Conservation (phyloP, 2,888 invertebrate species). For the Nasonovia ribisnigri region DNA sequence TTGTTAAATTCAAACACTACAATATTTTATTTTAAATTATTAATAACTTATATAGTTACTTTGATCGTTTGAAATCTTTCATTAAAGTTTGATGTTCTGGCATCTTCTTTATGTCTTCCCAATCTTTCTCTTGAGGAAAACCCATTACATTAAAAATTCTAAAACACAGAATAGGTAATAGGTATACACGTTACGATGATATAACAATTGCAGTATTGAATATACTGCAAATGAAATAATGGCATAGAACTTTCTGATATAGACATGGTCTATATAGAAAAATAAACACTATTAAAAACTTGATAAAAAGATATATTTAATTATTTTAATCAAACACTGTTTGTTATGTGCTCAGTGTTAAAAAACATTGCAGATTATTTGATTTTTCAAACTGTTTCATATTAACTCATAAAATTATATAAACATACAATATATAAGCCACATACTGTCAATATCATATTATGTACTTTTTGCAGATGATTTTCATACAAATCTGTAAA, state of each 20-base stretch:
- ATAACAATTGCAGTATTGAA: neutral
- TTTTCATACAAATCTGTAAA: no score
- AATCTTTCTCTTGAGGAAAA: slow-evolving; percentile 95
- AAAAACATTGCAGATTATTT: no score
- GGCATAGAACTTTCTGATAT: neutral
- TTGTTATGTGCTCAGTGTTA: neutral
- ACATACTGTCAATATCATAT: no score
- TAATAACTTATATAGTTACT: slow-evolving; percentile 74
- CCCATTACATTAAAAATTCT: slow-evolving; percentile 99
- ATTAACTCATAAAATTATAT: no score
- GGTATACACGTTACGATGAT: neutral
- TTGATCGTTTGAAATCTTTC: slow-evolving; percentile 95
- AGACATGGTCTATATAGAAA: no score
- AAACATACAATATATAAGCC: no score
- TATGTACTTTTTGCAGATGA: no score
- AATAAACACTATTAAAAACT: neutral
- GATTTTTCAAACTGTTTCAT: no score
- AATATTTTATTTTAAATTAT: slow-evolving; percentile 31
- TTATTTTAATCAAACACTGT: neutral
- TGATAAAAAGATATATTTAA: neutral
- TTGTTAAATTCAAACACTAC: slow-evolving; percentile 9
- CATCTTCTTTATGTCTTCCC: slow-evolving; percentile 99
- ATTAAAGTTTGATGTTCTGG: slow-evolving; percentile 95
- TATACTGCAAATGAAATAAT: neutral
- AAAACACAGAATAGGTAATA: slow-evolving; percentile 56